These are phyloP conservation scores for Puffinus mauretanicus DNA, from an alignment of 2,113 vertebrate species.

Conservation along the genomic window DNA sequence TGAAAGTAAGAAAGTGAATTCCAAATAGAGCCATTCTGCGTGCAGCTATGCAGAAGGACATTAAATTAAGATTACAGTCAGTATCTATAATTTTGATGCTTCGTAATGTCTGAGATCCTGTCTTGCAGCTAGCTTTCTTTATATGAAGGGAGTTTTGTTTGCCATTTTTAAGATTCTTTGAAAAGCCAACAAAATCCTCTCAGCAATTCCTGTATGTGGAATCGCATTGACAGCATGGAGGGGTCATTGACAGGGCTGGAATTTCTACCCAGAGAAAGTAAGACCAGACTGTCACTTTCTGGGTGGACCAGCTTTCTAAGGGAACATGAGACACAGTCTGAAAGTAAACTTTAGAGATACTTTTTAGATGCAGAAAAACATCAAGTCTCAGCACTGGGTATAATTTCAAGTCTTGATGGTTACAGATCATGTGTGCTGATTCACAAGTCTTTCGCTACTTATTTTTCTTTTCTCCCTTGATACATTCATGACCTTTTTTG, in stretches of 20 bases:
- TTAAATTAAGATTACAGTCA: background rate
- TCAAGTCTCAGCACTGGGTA: background rate
- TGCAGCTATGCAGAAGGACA: background rate
- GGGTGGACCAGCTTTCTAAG: background rate
- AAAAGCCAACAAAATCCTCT: background rate
- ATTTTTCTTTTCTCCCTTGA: background rate
- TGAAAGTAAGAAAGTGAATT: background rate
- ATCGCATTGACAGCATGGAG: background rate
- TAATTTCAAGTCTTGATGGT: background rate
- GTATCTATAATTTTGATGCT: background rate
- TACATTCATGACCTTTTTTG: background rate
- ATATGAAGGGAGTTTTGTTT: background rate
- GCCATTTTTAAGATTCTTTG: background rate
- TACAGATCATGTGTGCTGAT: background rate
- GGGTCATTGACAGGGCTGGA: background rate
- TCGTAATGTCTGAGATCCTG: background rate
- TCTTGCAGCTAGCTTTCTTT: background rate
- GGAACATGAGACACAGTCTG: background rate
- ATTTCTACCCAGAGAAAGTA: background rate
- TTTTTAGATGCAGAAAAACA: background rate
- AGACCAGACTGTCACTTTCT: background rate
- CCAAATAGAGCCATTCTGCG: background rate
- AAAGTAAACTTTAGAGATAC: background rate
- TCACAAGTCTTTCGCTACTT: background rate
- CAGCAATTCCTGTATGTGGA: background rate